A percentile compares a stretch with the other conserved stretches of the same genome.
Conservation (phyloP, 2,113 vertebrate genomes). For the Melierax canorus region DNA sequence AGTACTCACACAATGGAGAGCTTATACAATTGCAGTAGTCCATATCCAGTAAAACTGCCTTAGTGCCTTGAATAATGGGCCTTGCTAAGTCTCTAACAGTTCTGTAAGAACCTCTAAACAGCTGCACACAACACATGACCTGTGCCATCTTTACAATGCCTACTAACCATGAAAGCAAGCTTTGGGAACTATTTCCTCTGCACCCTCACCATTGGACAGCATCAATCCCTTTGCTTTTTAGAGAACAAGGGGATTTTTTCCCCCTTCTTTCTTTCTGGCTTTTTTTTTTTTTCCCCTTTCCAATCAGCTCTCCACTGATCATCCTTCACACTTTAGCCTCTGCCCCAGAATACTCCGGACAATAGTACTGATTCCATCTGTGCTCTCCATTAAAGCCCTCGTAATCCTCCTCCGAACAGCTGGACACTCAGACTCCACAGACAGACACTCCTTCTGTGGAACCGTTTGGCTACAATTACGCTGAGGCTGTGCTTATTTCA, state of each 20-base stretch:
- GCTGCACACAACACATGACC: constrained; percentile 64
- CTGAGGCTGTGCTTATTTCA: constrained; percentile 22
- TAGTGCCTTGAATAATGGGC: constrained; percentile 56
- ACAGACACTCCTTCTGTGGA: constrained; percentile 51
- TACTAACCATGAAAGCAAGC: constrained; percentile 55
- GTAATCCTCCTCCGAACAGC: constrained; percentile 77
- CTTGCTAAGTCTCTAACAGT: constrained; percentile 57
- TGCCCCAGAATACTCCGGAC: constrained; percentile 69
- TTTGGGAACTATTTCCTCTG: constrained; percentile 52
- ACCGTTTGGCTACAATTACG: constrained; percentile 36
- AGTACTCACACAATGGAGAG: constrained; percentile 66
- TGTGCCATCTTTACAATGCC: constrained; percentile 63
- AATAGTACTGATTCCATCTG: constrained; percentile 75
- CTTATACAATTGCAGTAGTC: constrained; percentile 71
- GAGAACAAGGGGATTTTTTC: constrained; percentile 54
- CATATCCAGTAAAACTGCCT: constrained; percentile 70
- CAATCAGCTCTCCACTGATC: constrained; percentile 57
- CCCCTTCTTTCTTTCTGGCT: background rate
- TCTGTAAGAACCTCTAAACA: constrained; percentile 67
- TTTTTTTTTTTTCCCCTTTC: background rate
- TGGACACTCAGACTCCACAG: constrained; percentile 48
- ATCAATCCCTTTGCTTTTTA: background rate
- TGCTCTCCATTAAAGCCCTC: constrained; percentile 72
- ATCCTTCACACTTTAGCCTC: constrained; percentile 73
- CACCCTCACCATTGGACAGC: background rate